Percentiles rank a stretch among this genome's conserved stretches.
Conservation (phyloP, 2,888 invertebrate genomes). For the Autographa pulchrina region DNA sequence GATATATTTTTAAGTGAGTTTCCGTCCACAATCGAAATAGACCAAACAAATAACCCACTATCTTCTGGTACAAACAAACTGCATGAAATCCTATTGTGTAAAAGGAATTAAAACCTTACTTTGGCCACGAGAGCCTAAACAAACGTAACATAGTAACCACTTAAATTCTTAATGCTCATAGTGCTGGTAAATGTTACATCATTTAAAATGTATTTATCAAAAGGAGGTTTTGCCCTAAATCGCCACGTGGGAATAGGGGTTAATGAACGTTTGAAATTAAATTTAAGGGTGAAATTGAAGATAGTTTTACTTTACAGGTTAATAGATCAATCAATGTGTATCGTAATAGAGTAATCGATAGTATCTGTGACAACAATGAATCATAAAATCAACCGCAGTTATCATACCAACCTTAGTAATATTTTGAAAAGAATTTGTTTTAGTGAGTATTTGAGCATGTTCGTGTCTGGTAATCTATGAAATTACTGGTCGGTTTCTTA, state of each 20-base stretch:
- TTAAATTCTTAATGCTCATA: conserved; percentile 4
- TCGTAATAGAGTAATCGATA: too few species aligned
- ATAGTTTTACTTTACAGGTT: background rate
- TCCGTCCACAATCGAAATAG: too few species aligned
- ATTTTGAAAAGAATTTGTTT: too few species aligned
- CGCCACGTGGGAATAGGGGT: conserved; percentile 3
- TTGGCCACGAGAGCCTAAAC: conserved; percentile 2
- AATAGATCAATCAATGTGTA: background rate
- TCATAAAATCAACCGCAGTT: too few species aligned
- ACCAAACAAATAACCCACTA: background rate
- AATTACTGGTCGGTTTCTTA: too few species aligned
- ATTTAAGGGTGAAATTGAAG: background rate
- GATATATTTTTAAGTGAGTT: conserved; percentile 1
- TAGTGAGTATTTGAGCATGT: too few species aligned
- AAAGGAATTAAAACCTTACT: conserved; percentile 6
- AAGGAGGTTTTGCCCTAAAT: conserved; percentile 5
- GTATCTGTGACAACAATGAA: too few species aligned
- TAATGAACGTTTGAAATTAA: conserved; percentile 5
- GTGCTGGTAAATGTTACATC: conserved; percentile 7
- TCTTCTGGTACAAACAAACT: background rate
- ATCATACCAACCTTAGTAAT: too few species aligned
- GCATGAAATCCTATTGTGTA: conserved; percentile 1
- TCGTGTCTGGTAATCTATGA: too few species aligned
- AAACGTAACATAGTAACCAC: conserved; percentile 3
- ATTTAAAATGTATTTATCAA: conserved; percentile 6